Conservation (phyloP, 2,113 vertebrate species). For the Chloropsis cyanopogon region DNA sequence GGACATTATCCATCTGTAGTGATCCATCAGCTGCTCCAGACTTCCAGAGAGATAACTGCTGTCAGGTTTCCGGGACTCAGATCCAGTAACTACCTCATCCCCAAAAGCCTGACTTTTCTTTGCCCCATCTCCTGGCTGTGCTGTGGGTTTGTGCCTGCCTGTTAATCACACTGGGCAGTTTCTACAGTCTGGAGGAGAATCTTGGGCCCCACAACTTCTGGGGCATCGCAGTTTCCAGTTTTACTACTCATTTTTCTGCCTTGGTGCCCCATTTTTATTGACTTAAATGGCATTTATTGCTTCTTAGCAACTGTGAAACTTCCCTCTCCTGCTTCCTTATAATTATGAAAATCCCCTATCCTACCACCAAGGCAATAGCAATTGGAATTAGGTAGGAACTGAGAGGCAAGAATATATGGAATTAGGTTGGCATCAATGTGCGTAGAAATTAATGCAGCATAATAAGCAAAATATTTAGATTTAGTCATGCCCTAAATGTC, state of each 20-base stretch:
- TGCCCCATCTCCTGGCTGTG: neutral
- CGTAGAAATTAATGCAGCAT: neutral
- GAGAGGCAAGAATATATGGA: neutral
- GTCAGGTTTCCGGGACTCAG: neutral
- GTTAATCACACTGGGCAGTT: neutral
- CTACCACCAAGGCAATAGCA: neutral
- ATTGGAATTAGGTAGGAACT: neutral
- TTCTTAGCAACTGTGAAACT: neutral
- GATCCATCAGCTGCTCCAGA: neutral
- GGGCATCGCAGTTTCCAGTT: neutral
- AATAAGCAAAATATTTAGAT: neutral
- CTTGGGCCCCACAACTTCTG: fast-evolving
- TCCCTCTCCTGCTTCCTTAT: neutral
- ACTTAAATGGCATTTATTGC: neutral
- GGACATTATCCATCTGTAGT: neutral
- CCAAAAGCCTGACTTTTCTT: neutral
- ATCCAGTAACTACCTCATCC: too few species aligned
- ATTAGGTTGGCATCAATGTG: fast-evolving
- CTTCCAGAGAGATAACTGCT: neutral
- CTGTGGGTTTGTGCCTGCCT: neutral
- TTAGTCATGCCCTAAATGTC: neutral
- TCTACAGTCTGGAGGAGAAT: neutral
- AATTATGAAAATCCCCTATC: neutral
- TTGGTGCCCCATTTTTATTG: neutral
- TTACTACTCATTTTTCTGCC: neutral